Evolutionary conservation across 2,113 vertebrate genomes (phyloP).

Genomic region (Otus sunia): DNA sequence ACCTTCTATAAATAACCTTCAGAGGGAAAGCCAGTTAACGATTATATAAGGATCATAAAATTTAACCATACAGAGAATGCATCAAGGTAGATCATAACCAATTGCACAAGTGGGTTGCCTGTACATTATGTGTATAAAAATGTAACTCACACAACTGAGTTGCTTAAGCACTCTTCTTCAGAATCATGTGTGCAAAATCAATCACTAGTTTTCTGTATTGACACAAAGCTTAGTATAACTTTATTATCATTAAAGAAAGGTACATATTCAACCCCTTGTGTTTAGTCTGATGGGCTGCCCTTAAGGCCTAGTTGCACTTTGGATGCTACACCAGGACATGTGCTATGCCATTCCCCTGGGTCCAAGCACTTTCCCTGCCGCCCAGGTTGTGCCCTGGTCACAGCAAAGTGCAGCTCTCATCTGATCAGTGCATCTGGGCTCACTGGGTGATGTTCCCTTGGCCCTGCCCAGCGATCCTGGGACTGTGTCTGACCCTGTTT

Average conservation of each 20-base stretch:
- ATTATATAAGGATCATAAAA: neutral
- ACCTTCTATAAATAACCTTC: neutral
- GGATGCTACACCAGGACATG: neutral
- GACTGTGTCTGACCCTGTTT: neutral
- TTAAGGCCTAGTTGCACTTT: neutral
- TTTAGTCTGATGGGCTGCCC: neutral
- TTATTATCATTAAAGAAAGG: neutral
- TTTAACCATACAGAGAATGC: neutral
- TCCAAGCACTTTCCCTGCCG: rapidly evolving
- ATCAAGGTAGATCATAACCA: neutral
- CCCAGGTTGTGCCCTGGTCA: too few relatives aligned
- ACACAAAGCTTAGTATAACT: neutral
- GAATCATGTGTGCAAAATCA: neutral
- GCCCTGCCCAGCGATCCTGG: neutral
- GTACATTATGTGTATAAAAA: neutral
- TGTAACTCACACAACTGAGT: neutral
- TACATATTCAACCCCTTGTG: neutral
- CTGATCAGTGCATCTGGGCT: neutral
- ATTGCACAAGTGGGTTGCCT: neutral
- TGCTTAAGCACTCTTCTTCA: neutral
- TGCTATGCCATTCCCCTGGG: too few relatives aligned
- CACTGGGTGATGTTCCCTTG: neutral
- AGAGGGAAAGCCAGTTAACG: neutral
- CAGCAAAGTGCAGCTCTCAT: neutral
- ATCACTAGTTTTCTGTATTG: neutral